These are phyloP conservation scores for Gambusia holbrooki DNA, from an alignment of 2,113 vertebrate species.

Conservation along the genomic window DNA sequence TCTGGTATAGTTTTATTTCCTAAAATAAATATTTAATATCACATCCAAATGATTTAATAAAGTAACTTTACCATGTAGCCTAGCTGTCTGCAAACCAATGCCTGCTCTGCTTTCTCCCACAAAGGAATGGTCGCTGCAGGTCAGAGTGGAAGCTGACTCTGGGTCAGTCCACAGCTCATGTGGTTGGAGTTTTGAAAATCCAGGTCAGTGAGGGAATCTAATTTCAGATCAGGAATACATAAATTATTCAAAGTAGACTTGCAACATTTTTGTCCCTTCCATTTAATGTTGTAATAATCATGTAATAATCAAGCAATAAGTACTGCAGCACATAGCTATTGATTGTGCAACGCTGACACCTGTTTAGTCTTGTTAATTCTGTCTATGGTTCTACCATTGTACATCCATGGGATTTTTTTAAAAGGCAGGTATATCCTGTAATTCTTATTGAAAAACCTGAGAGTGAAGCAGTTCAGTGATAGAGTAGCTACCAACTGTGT, in stretches of 20 bases:
- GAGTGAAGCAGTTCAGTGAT: too few species aligned
- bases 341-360: too few species aligned
- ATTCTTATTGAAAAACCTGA: too few species aligned
- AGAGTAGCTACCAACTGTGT: too few species aligned
- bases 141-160: conserved; percentile 99
- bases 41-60: neutral
- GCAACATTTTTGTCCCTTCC: neutral
- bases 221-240: neutral
- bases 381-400: too few species aligned
- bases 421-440: too few species aligned
- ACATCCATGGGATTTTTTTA: too few species aligned
- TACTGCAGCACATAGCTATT: too few species aligned
- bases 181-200: conserved; percentile 98
- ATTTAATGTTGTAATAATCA: neutral
- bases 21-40: neutral
- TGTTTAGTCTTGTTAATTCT: too few species aligned
- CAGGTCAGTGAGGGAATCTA: conserved; percentile 80
- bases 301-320: too few species aligned
- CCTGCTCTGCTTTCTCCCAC: conserved; percentile 9
- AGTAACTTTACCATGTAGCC: too few species aligned
- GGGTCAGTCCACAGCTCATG: conserved; percentile 92
- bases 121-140: conserved; percentile 97
- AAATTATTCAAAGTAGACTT: neutral
- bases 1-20: conserved; percentile 83
- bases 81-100: neutral